Evolutionary conservation across 2,113 vertebrate genomes (phyloP).

Genomic region (Xiphorhynchus elegans): DNA sequence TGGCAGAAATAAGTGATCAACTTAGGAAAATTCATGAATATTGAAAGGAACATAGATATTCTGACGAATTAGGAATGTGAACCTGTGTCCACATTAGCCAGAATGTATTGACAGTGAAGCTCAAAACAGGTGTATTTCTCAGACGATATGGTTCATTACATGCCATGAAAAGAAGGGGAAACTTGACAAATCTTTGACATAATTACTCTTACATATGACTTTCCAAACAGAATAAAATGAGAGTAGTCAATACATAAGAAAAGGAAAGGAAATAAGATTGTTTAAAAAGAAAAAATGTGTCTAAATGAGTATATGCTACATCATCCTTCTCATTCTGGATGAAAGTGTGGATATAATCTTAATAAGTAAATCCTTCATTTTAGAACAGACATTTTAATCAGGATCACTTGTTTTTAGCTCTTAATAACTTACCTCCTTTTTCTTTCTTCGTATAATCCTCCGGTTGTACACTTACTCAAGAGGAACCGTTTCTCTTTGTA

Average conservation of each 20-base stretch:
- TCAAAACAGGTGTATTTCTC: not conserved
- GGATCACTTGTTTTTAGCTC: not conserved
- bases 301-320: not conserved
- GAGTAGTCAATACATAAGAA: not conserved
- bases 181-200: not conserved
- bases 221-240: not conserved
- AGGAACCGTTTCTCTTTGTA: not conserved
- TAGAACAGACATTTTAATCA: not conserved
- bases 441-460: not conserved
- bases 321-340: not conserved
- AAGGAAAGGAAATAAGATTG: not conserved
- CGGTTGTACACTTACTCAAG: not conserved
- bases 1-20: not conserved
- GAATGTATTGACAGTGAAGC: not conserved
- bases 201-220: not conserved
- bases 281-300: not conserved
- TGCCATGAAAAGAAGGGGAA: not conserved
- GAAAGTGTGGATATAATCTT: not conserved
- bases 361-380: not conserved
- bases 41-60: not conserved
- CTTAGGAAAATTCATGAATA: not conserved
- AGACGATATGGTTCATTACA: not conserved
- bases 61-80: not conserved
- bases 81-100: not conserved
- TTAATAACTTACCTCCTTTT: not conserved